Base-by-base conservation (phyloP, 23 tunicate genomes). In the Trididemnum miniatum region DNA sequence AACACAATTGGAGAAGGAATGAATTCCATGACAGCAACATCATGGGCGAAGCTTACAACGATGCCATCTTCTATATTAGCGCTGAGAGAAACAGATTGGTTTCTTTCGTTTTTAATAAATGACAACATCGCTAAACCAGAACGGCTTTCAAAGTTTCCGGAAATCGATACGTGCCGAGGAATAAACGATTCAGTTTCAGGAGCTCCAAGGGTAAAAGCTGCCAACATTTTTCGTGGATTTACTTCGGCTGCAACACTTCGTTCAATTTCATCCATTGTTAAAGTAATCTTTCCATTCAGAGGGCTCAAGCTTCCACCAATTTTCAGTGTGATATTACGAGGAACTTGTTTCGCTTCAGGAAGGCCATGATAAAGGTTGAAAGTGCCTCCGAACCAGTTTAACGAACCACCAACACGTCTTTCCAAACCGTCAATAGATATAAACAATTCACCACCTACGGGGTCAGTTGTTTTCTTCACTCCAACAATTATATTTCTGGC, bases 201-300 rank as follows among this genome's bases (percentile, higher is more conserved):
- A 20, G 71, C 64, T 0, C 57, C 28, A 44, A 79, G 72, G 18
- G 84, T 33, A 0, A 79, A 1, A 35, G 60, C 35, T 1, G 73
- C 59, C 0, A 71, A 71, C 25, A 69, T 2, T 36, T 62, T 79
- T 22, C 84, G 31, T 0, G 39, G 7, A 49, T 86, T 24, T 3
- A 86, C 62, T 59, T 71, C 63, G 1, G 79, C 80, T 0, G 36
- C 49, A 51, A 86, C 73, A 20, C 54, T 69, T 69, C 90, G 37
- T 79, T 86, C 90, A 9, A 71, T 81, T 71, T 71, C 84, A 71
- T 86, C 90, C 4, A 79, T 79, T 59, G 84, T 79, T 1, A 86
- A 81, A 9, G 59, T 33, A 65, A 86, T 54, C 24, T 31, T 25
- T 0, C 90, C 90, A 32, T 35, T 69, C 1, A 86, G 64, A 28